Evolutionary conservation across 1,140 invertebrate genomes (phyloP).

Genomic region (Triops cancriformis): DNA sequence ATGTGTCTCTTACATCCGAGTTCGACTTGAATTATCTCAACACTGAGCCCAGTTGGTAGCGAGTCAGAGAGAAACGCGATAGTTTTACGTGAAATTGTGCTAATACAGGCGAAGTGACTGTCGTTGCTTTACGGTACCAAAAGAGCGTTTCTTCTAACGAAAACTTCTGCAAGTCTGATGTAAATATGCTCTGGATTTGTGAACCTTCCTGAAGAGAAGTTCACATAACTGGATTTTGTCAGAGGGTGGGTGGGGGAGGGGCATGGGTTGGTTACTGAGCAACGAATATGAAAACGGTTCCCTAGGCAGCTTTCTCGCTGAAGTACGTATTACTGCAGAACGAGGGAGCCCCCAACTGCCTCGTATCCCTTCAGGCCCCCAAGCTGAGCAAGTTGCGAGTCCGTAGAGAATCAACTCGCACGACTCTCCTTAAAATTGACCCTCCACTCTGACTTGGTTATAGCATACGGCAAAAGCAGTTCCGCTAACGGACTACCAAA

Average conservation of each 20-base stretch:
- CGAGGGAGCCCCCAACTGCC: not conserved
- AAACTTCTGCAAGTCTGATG: too few species aligned
- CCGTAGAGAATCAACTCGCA: not conserved
- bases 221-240: too few species aligned
- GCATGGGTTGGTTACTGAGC: not conserved
- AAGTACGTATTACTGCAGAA: constrained; percentile 8
- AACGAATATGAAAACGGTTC: constrained; percentile 14
- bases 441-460: not conserved
- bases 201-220: too few species aligned
- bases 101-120: too few species aligned
- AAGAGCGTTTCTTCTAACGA: too few species aligned
- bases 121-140: too few species aligned
- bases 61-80: too few species aligned
- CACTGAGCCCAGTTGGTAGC: too few species aligned
- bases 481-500: not conserved
- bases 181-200: too few species aligned
- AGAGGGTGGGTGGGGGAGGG: not conserved
- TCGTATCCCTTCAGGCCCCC: not conserved
- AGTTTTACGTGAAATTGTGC: too few species aligned
- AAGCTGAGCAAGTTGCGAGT: not conserved
- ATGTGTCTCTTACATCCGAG: too few species aligned
- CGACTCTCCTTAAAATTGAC: not conserved
- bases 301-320: not conserved
- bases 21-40: too few species aligned
- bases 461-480: not conserved